Evolutionary conservation across 2,113 vertebrate species (phyloP), one percentile per base, ranked within the genome.

Genomic region (Misgurnus mizolepis): DNA sequence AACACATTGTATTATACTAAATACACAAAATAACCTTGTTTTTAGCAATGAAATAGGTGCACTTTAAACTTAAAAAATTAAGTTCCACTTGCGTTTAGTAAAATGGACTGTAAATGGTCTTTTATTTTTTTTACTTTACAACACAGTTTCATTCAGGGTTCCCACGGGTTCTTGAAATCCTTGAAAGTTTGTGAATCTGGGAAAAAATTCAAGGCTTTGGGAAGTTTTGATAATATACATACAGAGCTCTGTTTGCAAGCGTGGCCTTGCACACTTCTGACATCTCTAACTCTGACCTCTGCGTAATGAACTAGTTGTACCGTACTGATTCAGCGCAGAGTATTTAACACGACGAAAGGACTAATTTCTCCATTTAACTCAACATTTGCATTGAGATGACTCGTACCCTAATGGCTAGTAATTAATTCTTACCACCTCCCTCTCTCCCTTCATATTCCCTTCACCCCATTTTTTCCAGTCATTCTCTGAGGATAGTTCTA

Each of bases 401-500:
- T 95, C 95, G 93, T 94, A 94, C 94, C 92, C 93, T 96, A 96
- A 96, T 96, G 92, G 93, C 91, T 94, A 94, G 92, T 95, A 96
- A 96, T 96, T 95, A 96, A 95, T 95, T 95, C 93, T 92, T 93
- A 67, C 60, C 27, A 47, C 45, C 74, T 65, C 39, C 17, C 75
- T 49, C 53, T 40, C 70, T 56, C 50, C 53, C 69, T 70, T 62
- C 12, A 53, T 70, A 49, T 64, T 58, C 62, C 50, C 70, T 68
- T 64, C 4, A 67, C 12, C 43, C 41, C 5, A 17, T 50, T 58
- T 72, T 17, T 61, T 49, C 14, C 68, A 94, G 93, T 95, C 93
- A 93, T 90, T 88, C 94, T 94, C 94, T 93, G 94, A 94, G 94
- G 94, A 94, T 94, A 95, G 94, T 93, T 92, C 93, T 91, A 90